phyloP scores from a whole-genome alignment of 2,888 invertebrate genomes.

The Alloscopus bannaensis region DNA sequence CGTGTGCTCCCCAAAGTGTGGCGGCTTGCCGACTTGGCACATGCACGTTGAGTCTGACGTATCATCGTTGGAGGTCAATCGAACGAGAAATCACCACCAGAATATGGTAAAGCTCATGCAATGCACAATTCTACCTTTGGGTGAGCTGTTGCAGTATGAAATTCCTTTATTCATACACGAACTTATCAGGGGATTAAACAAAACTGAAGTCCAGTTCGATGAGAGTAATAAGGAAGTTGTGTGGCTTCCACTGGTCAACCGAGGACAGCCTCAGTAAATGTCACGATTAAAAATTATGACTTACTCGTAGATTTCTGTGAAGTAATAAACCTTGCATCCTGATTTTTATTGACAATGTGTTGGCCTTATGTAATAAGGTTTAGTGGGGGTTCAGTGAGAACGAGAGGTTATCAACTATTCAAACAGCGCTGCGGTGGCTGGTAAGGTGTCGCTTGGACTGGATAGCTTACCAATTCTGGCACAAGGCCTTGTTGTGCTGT shows the following conservation, averaged over 20 bases:
- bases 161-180: constrained; percentile 19
- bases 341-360: too few relatives aligned
- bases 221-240: too few relatives aligned
- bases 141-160: constrained; percentile 23
- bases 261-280: too few relatives aligned
- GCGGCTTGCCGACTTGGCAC: constrained; percentile 34
- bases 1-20: constrained; percentile 32
- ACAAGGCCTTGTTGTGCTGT: neutral
- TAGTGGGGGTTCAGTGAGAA: too few relatives aligned
- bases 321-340: too few relatives aligned
- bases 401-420: too few relatives aligned
- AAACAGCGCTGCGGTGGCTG: constrained; percentile 4
- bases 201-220: too few relatives aligned
- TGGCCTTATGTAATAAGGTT: too few relatives aligned
- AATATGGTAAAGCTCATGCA: neutral
- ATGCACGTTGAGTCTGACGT: neutral
- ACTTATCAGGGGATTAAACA: too few relatives aligned
- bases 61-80: neutral
- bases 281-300: too few relatives aligned
- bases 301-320: too few relatives aligned
- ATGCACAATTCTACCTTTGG: constrained; percentile 16
- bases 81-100: neutral
- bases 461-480: constrained; percentile 17
- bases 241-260: too few relatives aligned
- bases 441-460: constrained; percentile 17